Evolutionary conservation across 2,888 invertebrate genomes (phyloP).

Genomic region (Anorthoa munda): DNA sequence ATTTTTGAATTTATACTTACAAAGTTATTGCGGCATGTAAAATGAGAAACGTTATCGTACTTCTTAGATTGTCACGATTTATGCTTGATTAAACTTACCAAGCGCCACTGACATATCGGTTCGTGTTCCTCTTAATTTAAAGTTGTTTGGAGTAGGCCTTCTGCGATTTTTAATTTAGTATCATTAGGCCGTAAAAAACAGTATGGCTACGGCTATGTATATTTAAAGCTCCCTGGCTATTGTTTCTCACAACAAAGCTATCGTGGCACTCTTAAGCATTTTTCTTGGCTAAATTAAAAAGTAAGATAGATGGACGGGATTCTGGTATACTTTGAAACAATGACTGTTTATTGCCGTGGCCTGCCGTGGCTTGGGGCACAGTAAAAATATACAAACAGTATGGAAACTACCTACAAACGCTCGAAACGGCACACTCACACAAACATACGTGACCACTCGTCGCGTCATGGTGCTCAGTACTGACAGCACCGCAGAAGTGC

Average conservation of each 20-base stretch:
- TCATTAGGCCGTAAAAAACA: constrained; percentile 48
- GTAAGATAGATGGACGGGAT: constrained; percentile 25
- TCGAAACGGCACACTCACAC: too few species aligned
- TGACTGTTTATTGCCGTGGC: constrained; percentile 26
- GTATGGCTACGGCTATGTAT: constrained; percentile 31
- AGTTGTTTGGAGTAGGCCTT: constrained; percentile 12
- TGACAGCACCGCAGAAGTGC: too few species aligned
- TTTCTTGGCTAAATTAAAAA: constrained; percentile 57
- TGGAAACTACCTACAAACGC: too few species aligned
- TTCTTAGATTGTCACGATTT: too few species aligned
- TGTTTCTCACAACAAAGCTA: constrained; percentile 53
- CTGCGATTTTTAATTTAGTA: constrained; percentile 13
- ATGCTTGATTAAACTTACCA: too few species aligned
- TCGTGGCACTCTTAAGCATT: constrained; percentile 30
- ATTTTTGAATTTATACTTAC: too few species aligned
- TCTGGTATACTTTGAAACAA: constrained; percentile 22
- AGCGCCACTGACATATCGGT: too few species aligned
- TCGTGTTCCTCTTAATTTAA: not conserved
- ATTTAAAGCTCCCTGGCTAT: constrained; percentile 43
- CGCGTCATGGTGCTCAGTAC: too few species aligned
- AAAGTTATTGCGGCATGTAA: too few species aligned
- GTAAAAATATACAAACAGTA: too few species aligned
- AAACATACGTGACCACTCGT: too few species aligned
- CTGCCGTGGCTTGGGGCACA: not conserved
- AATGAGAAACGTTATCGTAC: too few species aligned